Base-by-base conservation (phyloP, 2,113 vertebrate genomes). In the Cephalopholis sonnerati region DNA sequence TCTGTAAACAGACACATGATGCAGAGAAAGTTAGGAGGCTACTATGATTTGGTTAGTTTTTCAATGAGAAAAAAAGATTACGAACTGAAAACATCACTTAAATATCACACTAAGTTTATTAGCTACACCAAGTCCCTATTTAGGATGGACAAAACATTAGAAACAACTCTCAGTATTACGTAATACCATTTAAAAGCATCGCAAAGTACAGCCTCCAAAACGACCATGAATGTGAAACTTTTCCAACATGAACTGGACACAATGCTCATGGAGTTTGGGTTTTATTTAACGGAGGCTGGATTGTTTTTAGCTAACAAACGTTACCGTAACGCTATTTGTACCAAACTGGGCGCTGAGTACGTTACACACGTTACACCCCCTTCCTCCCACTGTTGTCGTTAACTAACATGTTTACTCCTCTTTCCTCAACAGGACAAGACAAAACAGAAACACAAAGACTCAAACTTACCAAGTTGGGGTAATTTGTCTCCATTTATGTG, bases 1-100 rank as follows among this genome's bases (percentile, higher is more conserved):
- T 90, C 95, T 96, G 89, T 63, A 25, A 87, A 87, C 0, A 84
- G 17, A 84, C 11, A 77, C 32, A 5, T 71, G 0, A 7, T 16
- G 4, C 0, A 8, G 1, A 76, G 0, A 59, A n/a, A 4, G 11
- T 58, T 46, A n/a, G 22, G 62, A 20, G 1, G 22, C 10, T 29
- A 29, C 3, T 55, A 18, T 63, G 7, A 25, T 25, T 18, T 7
- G 9, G 2, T 27, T 7, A 27, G 2, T 71, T 44, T 58, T 5
- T 44, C 18, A n/a, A 44, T 25, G 32, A 10, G 3, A 4, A 13
- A 3, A 29, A 25, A 55, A 39, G 1, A 12, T 9, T 41, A 41
- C 11, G 8, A 41, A 2, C 41, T 11, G 2, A 18, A 4, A 6
- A 48, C 15, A 17, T 50, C 16, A 50, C 48, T 50, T 17, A 5